phyloP scores from a whole-genome alignment of 2,113 vertebrate species.

The Myanophis thanlyinensis region DNA sequence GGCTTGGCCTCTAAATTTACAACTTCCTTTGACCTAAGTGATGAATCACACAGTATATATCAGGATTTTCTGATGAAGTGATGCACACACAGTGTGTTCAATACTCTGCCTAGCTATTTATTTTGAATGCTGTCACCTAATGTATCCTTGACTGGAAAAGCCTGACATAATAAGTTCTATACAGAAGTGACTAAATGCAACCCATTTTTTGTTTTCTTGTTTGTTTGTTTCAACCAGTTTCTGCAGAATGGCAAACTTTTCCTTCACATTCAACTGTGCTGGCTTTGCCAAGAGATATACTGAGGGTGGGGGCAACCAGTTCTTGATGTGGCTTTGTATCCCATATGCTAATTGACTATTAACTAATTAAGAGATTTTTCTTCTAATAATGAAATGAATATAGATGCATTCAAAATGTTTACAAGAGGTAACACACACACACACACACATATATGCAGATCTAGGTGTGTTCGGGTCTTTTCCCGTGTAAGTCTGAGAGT shows the following conservation, averaged over 20 bases:
- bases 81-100: constrained; percentile 11
- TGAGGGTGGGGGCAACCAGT: not conserved
- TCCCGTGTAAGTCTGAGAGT: too few relatives aligned
- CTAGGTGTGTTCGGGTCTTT: too few relatives aligned
- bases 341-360: constrained; percentile 28
- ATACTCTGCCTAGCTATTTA: constrained; percentile 25
- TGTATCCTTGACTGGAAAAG: constrained; percentile 17
- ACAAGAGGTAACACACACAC: too few relatives aligned
- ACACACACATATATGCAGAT: too few relatives aligned
- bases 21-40: constrained; percentile 18
- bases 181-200: not conserved
- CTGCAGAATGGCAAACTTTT: not conserved
- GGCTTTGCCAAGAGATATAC: not conserved
- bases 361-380: constrained; percentile 3
- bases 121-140: constrained; percentile 23
- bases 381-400: not conserved
- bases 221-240: not conserved
- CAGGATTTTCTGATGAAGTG: constrained; percentile 32
- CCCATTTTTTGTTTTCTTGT: not conserved
- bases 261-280: not conserved
- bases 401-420: not conserved
- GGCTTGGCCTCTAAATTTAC: constrained; percentile 11
- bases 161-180: constrained; percentile 2
- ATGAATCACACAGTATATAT: constrained; percentile 7
- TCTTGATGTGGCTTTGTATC: constrained; percentile 15